A percentile compares a stretch with the other conserved stretches of the same genome.
These are phyloP conservation scores for Paracyclopina nana DNA, from an alignment of 1,140 invertebrate species.

Conservation along the genomic window DNA sequence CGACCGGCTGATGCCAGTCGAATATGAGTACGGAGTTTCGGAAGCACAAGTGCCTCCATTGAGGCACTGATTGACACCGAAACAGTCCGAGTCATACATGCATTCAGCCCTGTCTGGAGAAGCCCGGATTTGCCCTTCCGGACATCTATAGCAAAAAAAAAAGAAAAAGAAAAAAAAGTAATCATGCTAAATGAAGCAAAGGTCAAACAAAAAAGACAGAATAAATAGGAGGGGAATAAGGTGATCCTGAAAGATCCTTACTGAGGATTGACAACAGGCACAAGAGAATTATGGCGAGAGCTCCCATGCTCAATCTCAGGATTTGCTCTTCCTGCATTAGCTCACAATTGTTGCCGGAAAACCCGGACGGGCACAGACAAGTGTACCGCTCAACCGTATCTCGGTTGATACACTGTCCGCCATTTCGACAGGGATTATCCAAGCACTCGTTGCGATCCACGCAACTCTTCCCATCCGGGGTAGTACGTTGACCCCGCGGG, in stretches of 20 bases:
- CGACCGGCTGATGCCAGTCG: too few species aligned
- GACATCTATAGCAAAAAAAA: slow-evolving; percentile 11
- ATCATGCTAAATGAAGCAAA: slow-evolving; percentile 15
- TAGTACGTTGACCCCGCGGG: slow-evolving; percentile 30
- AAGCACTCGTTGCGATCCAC: slow-evolving; percentile 84
- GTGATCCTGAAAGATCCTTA: too few species aligned
- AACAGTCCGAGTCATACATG: too few species aligned
- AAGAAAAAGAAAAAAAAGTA: slow-evolving; percentile 18
- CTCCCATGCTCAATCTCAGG: slow-evolving; percentile 76
- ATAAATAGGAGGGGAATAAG: too few species aligned
- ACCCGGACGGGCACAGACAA: slow-evolving; percentile 70
- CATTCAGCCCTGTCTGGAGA: too few species aligned
- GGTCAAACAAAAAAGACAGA: background rate
- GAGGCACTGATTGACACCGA: too few species aligned
- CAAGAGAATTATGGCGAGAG: slow-evolving; percentile 73
- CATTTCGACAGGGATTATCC: slow-evolving; percentile 73
- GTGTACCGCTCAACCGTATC: slow-evolving; percentile 58
- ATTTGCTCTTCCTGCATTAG: slow-evolving; percentile 76
- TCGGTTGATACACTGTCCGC: slow-evolving; percentile 66
- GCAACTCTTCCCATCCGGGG: slow-evolving; percentile 67
- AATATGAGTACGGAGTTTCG: too few species aligned
- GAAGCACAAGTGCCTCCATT: too few species aligned
- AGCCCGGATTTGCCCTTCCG: too few species aligned
- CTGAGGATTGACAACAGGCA: slow-evolving; percentile 82
- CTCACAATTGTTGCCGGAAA: slow-evolving; percentile 82